Conservation (phyloP, 2,113 vertebrate genomes). For the Anguilla japonica region DNA sequence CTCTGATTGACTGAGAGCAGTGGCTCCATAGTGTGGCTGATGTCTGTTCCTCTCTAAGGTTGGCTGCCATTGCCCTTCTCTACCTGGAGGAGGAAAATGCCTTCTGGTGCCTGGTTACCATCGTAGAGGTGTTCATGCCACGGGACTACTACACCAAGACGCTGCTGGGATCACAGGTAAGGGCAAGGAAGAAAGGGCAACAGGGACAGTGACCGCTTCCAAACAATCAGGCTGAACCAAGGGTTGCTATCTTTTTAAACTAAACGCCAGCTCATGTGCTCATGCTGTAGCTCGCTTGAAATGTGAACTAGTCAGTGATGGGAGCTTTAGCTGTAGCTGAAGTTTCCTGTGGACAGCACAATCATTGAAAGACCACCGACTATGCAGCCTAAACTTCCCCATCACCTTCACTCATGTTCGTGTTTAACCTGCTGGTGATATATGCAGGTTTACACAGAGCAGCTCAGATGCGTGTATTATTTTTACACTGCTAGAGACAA, state of each 20-base stretch:
- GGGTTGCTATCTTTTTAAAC: background rate
- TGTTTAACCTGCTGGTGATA: background rate
- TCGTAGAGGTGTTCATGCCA: constrained; percentile 97
- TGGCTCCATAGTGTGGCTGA: background rate
- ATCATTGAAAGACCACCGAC: background rate
- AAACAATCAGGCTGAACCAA: background rate
- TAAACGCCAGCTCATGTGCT: no score
- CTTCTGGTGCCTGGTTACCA: constrained; percentile 93
- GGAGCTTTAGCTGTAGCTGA: background rate
- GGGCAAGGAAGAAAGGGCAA: background rate
- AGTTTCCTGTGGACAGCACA: background rate
- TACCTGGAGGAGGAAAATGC: constrained; percentile 96
- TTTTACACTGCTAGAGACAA: no score
- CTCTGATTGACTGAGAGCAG: background rate
- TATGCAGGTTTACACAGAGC: no score
- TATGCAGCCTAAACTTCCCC: no score
- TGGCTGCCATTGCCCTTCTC: constrained; percentile 90
- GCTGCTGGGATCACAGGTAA: constrained; percentile 93
- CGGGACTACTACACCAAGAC: constrained; percentile 98
- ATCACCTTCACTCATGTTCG: background rate
- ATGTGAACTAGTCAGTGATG: background rate
- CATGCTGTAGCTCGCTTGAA: background rate
- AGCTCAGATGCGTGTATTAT: no score
- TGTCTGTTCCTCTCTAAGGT: constrained; percentile 58
- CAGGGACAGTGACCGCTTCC: background rate